Conservation (phyloP, 2,113 vertebrate genomes). For the Fregetta grallaria region DNA sequence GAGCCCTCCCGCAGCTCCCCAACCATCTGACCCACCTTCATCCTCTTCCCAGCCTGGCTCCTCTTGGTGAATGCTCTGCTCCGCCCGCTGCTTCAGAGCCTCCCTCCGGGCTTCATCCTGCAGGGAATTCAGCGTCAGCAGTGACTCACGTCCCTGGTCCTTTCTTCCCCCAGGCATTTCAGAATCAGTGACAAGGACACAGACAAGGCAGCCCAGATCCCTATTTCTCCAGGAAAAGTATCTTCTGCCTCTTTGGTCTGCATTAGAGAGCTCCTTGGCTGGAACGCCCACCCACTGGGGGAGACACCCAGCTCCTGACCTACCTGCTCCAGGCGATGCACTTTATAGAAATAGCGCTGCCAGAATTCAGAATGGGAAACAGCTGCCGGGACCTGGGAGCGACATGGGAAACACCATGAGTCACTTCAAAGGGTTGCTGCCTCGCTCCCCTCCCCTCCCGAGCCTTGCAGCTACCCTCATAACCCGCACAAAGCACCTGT, state of each 20-base stretch:
- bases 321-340: slow-evolving; percentile 94
- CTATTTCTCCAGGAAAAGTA: background rate
- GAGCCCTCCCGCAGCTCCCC: background rate
- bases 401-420: background rate
- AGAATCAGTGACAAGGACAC: background rate
- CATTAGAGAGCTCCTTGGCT: background rate
- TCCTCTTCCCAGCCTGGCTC: slow-evolving; percentile 93
- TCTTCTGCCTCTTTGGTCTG: background rate
- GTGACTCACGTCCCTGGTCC: rapidly evolving
- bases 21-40: slow-evolving; percentile 73
- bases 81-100: slow-evolving; percentile 92
- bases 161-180: background rate
- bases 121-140: background rate
- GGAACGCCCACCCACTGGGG: background rate
- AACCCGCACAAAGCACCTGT: background rate
- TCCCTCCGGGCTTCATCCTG: slow-evolving; percentile 93
- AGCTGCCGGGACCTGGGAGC: slow-evolving; percentile 88
- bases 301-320: background rate
- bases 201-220: background rate
- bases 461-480: background rate
- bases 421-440: background rate
- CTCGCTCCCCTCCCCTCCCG: background rate
- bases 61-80: slow-evolving; percentile 85
- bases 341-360: slow-evolving; percentile 98
- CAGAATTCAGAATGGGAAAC: slow-evolving; percentile 95